These are phyloP conservation scores for Paralichthys olivaceus DNA, from an alignment of 2,113 vertebrate genomes.

Conservation along the genomic window DNA sequence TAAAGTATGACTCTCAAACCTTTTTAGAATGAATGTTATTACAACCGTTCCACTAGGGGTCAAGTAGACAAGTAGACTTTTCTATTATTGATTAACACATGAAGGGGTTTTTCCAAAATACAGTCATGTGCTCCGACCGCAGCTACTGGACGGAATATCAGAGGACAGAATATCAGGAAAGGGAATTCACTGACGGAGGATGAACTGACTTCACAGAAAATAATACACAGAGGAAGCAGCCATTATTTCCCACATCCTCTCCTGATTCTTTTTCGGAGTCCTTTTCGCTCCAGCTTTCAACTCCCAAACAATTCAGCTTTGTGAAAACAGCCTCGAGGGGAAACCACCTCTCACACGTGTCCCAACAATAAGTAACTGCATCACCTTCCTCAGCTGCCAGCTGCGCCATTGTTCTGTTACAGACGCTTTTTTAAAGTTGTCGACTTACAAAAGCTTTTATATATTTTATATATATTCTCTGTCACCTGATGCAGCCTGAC, in stretches of 20 bases:
- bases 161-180: constrained; percentile 57
- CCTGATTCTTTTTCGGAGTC: constrained; percentile 31
- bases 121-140: constrained; percentile 3
- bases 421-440: constrained; percentile 1
- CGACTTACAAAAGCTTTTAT: constrained; percentile 23
- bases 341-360: constrained; percentile 35
- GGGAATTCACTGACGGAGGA: constrained; percentile 43
- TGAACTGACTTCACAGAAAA: constrained; percentile 47
- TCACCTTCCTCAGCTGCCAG: constrained; percentile 59
- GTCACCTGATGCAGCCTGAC: background rate
- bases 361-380: constrained; percentile 50
- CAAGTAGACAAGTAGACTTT: constrained; percentile 48
- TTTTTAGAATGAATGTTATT: constrained; percentile 25
- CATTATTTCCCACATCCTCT: constrained; percentile 71
- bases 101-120: constrained; percentile 50
- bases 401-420: constrained; percentile 62
- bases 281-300: constrained; percentile 59
- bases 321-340: constrained; percentile 29
- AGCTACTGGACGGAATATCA: too few species aligned
- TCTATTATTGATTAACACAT: constrained; percentile 29
- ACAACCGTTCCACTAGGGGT: constrained; percentile 9
- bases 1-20: background rate
- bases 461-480: background rate
- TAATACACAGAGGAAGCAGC: constrained; percentile 70
- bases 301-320: constrained; percentile 37